Base-by-base conservation (phyloP, 35 echinoderm and acorn worm genomes). In the Nesometra sesokonis region DNA sequence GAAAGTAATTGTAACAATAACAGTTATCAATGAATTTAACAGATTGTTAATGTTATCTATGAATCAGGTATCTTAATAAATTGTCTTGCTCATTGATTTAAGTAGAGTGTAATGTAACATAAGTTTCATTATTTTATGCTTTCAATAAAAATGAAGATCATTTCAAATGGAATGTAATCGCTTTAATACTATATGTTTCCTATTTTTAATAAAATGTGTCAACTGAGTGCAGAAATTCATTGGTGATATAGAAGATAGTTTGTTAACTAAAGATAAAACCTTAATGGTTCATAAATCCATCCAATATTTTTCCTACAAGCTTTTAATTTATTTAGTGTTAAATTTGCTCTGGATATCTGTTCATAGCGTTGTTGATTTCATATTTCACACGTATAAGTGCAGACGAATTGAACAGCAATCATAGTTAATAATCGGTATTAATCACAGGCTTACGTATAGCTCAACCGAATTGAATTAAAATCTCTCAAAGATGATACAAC, bases 271-370 rank as follows among this genome's bases (percentile, higher is more conserved):
- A 9, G 52, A 27, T 67, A 27, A 17, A 43, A 43, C 38, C 52
- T 67, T 67, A 67, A 67, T 67, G 52, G 9, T 67, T 67, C 7
- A 67, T 19, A 19, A 67, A 67, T 67, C 52, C 23, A 19, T 67
- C 0, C 23, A 67, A 67, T 17, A 19, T 67, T 11, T 67, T 67
- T 27, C 1, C 9, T 9, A 67, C 23, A 19, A 67, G 11, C 52
- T 67, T 67, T 67, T 67, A 67, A 67, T 67, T 67, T 67, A 67
- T 67, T 67, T 67, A 67, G 52, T 67, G 52, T 67, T 67, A 67
- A 67, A 67, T 27, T 67, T 67, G 23, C 52, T 17, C 8, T 9
- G 9, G 23, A 67, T 67, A 19, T 67, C 52, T 67, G 52, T 67
- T 67, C 52, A 67, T 67, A 11, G 52, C 23, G 52, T 67, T 67